Evolutionary conservation across 1,140 invertebrate species (phyloP).

Genomic region (Cataglyphis hispanica): DNA sequence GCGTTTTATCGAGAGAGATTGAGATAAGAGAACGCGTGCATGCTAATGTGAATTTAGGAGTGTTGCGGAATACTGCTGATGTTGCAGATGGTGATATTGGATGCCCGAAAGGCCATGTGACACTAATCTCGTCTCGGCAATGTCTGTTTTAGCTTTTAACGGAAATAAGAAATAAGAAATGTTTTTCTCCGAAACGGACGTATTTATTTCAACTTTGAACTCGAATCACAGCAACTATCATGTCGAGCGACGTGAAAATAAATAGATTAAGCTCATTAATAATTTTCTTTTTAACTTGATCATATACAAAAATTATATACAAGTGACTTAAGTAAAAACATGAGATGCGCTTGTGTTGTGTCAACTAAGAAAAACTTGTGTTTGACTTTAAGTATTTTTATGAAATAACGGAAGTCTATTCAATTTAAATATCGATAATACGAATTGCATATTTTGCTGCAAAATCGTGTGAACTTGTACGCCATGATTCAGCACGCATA

Average conservation of each 20-base stretch:
- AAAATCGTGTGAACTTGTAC: neutral
- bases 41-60: slow-evolving; percentile 31
- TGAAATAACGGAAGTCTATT: neutral
- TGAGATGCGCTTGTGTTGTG: no score
- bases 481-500: slow-evolving; percentile 9
- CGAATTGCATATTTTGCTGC: neutral
- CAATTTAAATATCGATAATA: slow-evolving; percentile 12
- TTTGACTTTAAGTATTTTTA: neutral
- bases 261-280: slow-evolving; percentile 15
- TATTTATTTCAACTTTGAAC: slow-evolving; percentile 45
- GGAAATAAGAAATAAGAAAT: neutral
- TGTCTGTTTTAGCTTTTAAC: neutral
- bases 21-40: slow-evolving; percentile 13
- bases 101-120: slow-evolving; percentile 21
- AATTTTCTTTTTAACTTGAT: neutral
- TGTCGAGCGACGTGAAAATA: neutral
- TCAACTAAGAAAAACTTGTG: neutral
- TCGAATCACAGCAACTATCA: neutral
- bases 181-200: slow-evolving; percentile 1
- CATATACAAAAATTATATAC: no score
- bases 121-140: slow-evolving; percentile 4
- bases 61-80: slow-evolving; percentile 20
- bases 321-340: slow-evolving; percentile 1
- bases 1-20: slow-evolving; percentile 1
- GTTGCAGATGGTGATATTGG: neutral